Percentiles rank a stretch among this genome's conserved stretches.
Evolutionary conservation across 1,140 invertebrate species (phyloP).

Genomic region (Papilio glaucus): DNA sequence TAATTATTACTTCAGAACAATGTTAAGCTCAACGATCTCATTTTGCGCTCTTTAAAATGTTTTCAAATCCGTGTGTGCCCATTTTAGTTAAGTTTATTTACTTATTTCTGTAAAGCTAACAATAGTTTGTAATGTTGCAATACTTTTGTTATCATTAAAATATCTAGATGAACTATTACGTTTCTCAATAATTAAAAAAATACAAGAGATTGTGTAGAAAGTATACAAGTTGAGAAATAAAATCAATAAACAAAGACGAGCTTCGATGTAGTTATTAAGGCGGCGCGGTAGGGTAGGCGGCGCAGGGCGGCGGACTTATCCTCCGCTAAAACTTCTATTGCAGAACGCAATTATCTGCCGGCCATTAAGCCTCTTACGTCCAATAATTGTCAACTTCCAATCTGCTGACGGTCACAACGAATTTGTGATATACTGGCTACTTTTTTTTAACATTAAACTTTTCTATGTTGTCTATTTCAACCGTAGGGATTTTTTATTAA

Average conservation of each 20-base stretch:
- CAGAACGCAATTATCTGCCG: conserved; percentile 56
- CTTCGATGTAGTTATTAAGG: conserved; percentile 27
- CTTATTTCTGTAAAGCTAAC: no score
- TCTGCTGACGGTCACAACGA: conserved; percentile 20
- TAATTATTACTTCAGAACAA: background rate
- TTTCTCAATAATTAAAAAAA: background rate
- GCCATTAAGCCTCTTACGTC: conserved; percentile 50
- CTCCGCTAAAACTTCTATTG: conserved; percentile 53
- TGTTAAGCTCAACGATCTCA: no score
- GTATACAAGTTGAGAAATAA: conserved; percentile 21
- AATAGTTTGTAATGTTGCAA: no score
- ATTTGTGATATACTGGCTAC: background rate
- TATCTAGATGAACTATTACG: background rate
- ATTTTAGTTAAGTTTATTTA: no score
- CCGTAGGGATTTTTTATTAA: no score
- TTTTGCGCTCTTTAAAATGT: no score
- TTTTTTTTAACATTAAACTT: background rate
- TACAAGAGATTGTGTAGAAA: background rate
- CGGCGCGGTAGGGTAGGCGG: conserved; percentile 39
- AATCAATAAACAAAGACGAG: conserved; percentile 17
- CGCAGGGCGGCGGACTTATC: conserved; percentile 49
- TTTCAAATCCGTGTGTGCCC: no score
- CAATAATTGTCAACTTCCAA: conserved; percentile 39
- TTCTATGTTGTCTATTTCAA: no score
- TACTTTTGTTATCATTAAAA: no score